Percentiles rank a stretch among this genome's conserved stretches.
phyloP scores from a whole-genome alignment of 2,888 invertebrate species.

The Automeris io region DNA sequence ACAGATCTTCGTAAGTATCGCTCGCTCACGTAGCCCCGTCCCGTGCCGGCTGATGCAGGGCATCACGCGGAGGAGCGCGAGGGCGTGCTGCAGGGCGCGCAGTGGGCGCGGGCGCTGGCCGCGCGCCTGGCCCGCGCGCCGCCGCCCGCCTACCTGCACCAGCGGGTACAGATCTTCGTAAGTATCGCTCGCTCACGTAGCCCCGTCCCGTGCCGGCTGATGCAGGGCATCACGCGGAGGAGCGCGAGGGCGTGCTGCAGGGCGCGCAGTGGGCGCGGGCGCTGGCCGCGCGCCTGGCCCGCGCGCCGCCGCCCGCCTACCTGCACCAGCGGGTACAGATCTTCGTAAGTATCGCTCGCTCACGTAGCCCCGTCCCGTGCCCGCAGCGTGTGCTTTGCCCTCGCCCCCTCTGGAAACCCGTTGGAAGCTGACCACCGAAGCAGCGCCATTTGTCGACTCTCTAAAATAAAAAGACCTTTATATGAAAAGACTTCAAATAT shows the following conservation, averaged over 20 bases:
- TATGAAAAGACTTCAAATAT: no score
- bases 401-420: no score
- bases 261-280: slow-evolving; percentile 89
- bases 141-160: slow-evolving; percentile 29
- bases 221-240: slow-evolving; percentile 86
- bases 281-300: slow-evolving; percentile 63
- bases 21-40: background rate
- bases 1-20: slow-evolving; percentile 42
- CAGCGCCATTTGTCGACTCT: no score
- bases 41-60: no score
- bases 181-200: slow-evolving; percentile 16
- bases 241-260: slow-evolving; percentile 87
- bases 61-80: slow-evolving; percentile 86
- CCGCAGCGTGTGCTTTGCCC: no score
- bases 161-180: slow-evolving; percentile 41
- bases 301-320: slow-evolving; percentile 35
- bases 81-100: slow-evolving; percentile 86
- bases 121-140: slow-evolving; percentile 42
- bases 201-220: no score
- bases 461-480: no score
- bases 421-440: no score
- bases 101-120: slow-evolving; percentile 86
- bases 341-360: slow-evolving; percentile 32
- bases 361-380: no score
- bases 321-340: slow-evolving; percentile 32